Base-by-base conservation (phyloP, 2,113 vertebrate species). In the Syrmaticus mikado region DNA sequence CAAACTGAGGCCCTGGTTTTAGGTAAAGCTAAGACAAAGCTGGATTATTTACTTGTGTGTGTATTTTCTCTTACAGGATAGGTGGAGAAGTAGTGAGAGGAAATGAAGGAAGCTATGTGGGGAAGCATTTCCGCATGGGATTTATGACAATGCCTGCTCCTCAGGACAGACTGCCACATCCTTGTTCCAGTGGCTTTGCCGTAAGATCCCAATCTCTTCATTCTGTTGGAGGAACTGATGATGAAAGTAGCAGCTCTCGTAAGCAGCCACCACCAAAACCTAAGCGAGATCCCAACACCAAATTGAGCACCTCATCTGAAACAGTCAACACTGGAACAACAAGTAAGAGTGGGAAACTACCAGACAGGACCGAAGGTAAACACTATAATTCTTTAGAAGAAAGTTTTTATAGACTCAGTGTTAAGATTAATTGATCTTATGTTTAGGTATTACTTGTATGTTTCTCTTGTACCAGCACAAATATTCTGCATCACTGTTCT, bases 121-220 rank as follows among this genome's bases (percentile, higher is more conserved):
- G 99, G 82, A 99, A 99, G 92, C 99, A 99, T 88, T 99, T 99
- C 96, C 98, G 99, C 67, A 99, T 99, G 98, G 99, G 99, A 77
- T 99, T 99, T 97, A 99, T 99, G 99, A 99, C 99, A 0, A 99
- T 99, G 99, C 99, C 99, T 2, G 99, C 98, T 13, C 98, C 99
- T 53, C 99, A 99, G 96, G 99, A 99, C 97, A 98, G 99, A 61
- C 95, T 99, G 85, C 98, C 98, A 4, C 98, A 98, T 8, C 98
- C 98, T 10, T 99, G 99, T 83, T 98, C 98, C 84, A 98, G 97
- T 25, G 99, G 99, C 70, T 99, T 99, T 83, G 97, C 98, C 0
- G 99, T 99, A n/a, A 98, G 99, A 87, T 99, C 99, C 2, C 99
- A 99, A 97, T 99, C 99, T 16, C 98, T 99, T 81, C 99, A 99